These are phyloP conservation scores for Andrena haemorrhoa DNA, from an alignment of 2,888 invertebrate genomes.

Conservation along the genomic window DNA sequence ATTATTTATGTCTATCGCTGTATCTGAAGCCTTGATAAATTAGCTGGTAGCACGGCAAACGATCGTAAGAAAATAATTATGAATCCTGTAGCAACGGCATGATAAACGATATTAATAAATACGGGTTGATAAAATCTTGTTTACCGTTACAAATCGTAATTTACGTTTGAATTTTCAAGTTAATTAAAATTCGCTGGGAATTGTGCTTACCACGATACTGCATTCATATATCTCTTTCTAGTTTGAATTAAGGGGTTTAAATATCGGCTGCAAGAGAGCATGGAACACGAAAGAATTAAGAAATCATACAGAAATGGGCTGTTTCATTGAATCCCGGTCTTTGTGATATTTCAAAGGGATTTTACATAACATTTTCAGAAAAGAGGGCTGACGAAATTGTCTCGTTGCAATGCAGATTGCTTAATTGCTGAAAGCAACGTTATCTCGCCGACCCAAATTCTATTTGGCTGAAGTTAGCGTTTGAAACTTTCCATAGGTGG, in stretches of 20 bases:
- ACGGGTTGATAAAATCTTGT: constrained; percentile 4
- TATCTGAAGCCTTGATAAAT: constrained; percentile 24
- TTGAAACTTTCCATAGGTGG: not conserved
- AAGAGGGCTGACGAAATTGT: not conserved
- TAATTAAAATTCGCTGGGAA: constrained; percentile 25
- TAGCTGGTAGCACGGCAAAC: constrained; percentile 1
- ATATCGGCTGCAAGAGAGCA: not conserved
- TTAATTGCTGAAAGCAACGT: not conserved
- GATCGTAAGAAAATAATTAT: constrained; percentile 28
- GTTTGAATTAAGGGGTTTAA: not conserved
- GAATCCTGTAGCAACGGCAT: not conserved
- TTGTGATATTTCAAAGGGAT: not conserved
- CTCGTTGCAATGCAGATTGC: not conserved
- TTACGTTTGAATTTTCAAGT: constrained; percentile 11
- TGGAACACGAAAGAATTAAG: not conserved
- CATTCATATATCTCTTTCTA: not conserved
- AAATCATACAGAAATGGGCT: not conserved
- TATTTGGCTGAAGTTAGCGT: not conserved
- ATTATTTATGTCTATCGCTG: constrained; percentile 9
- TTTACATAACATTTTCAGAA: not conserved
- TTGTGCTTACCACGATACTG: not conserved
- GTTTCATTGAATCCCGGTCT: not conserved
- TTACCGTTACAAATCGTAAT: not conserved
- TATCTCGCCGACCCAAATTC: not conserved
- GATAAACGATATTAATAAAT: constrained; percentile 18